phyloP scores from a whole-genome alignment of 1,140 invertebrate genomes.

The Drosophila ercepeae region DNA sequence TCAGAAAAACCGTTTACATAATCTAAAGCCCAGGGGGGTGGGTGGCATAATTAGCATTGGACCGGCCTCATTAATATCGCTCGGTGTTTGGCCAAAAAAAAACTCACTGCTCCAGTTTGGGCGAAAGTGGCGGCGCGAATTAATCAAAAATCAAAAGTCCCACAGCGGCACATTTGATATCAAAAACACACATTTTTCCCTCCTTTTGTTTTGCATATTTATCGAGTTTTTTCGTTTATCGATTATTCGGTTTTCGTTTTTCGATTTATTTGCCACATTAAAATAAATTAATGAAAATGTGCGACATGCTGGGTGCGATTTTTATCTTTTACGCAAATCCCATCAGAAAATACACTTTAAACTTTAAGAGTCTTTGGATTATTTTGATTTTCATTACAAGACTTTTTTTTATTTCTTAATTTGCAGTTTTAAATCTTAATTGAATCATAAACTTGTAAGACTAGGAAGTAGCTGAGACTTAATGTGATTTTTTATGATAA shows the following conservation, averaged over 20 bases:
- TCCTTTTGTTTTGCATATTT: constrained; percentile 13
- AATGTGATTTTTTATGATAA: too few relatives aligned
- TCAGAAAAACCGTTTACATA: constrained; percentile 29
- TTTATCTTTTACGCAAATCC: constrained; percentile 3
- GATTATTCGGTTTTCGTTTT: too few relatives aligned
- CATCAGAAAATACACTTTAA: not conserved
- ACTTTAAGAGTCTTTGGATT: not conserved
- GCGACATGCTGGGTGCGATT: constrained; percentile 51
- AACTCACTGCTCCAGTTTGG: constrained; percentile 27
- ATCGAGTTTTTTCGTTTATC: not conserved
- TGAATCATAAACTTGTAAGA: too few relatives aligned
- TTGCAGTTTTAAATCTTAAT: too few relatives aligned
- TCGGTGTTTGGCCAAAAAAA: not conserved
- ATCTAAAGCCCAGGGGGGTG: not conserved
- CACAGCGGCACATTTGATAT: constrained; percentile 59
- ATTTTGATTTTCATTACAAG: not conserved
- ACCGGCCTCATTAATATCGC: constrained; percentile 34
- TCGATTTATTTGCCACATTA: constrained; percentile 34
- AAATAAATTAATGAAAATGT: constrained; percentile 68
- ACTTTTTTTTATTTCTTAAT: not conserved
- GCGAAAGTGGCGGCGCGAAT: constrained; percentile 42
- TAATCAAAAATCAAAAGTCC: constrained; percentile 47
- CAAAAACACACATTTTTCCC: too few relatives aligned
- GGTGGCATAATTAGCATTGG: constrained; percentile 29
- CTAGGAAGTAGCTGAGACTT: too few relatives aligned